These are phyloP conservation scores for Rattus norvegicus DNA, from an alignment of 2,113 vertebrate species.

Conservation along the genomic window DNA sequence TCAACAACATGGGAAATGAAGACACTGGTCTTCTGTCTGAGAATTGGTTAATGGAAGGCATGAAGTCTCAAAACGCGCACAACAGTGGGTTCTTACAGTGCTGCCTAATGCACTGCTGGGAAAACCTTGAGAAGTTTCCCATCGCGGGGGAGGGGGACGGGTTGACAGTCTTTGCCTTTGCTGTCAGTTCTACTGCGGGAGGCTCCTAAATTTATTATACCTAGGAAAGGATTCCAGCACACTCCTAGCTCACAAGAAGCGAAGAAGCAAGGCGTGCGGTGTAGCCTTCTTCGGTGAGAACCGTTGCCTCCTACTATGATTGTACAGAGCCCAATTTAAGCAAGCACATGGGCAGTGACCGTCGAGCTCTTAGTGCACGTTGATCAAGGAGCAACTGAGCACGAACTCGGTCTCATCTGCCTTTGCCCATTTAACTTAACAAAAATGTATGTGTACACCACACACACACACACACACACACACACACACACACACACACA, in stretches of 20 bases:
- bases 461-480: too few relatives aligned
- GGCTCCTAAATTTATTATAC: constrained; percentile 76
- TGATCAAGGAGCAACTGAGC: background rate
- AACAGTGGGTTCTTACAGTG: constrained; percentile 65
- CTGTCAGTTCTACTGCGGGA: constrained; percentile 79
- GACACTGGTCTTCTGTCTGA: constrained; percentile 83
- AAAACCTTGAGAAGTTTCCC: constrained; percentile 76
- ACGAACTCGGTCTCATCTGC: background rate
- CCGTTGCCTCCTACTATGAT: background rate
- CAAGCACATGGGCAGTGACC: background rate
- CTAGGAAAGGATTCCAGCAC: constrained; percentile 64
- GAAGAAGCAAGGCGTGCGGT: background rate
- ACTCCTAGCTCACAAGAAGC: constrained; percentile 55
- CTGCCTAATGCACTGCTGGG: constrained; percentile 83
- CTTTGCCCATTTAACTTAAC: background rate
- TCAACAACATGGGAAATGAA: constrained; percentile 78
- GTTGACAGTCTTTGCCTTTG: constrained; percentile 77
- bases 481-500: too few relatives aligned
- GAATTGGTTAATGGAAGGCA: constrained; percentile 80
- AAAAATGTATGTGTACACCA: too few relatives aligned
- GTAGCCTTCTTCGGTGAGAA: background rate
- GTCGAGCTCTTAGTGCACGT: background rate
- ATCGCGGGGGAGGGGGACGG: constrained; percentile 50
- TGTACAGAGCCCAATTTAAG: background rate
- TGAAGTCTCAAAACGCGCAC: constrained; percentile 73